Evolutionary conservation across 2,797 vertebrate genomes (phyloP), one percentile per base, ranked within the genome.

Genomic region (Leucoraja ocellata): DNA sequence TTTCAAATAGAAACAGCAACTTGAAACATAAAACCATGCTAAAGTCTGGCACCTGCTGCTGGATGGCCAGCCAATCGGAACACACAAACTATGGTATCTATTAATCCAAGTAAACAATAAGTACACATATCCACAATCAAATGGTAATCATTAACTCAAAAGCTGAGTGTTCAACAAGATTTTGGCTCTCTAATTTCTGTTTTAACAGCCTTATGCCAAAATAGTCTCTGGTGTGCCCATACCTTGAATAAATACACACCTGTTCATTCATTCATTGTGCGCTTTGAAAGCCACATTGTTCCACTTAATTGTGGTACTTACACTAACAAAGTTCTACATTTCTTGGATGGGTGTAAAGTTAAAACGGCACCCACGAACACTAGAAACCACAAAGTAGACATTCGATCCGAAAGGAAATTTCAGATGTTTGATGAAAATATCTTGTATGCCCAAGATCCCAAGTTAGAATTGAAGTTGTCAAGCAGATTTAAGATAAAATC

Each of bases 401-500:
- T 91, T 91, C 68, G 74, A 54, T 54, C 36, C 23, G 16, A 74
- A 91, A 32, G 8, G 65, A 91, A 91, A 46, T 54, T 91, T 10
- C 90, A 71, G 68, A 73, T 39, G 90, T 74, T 91, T 91, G 65
- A 91, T 91, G 36, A 91, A 73, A 73, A 25, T 65, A 73, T 91
- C 90, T 91, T 39, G n/a, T 65, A 32, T 68, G 65, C 61, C 63
- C 32, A 16, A 88, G 13, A 65, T 88, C 25, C 1, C 36, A 88
- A 65, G 81, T 61, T 61, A 36, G 84, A 68, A 88, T 88, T 36
- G 68, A 88, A 68, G 65, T 91, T 93, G 93, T 93, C 91, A 63
- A 5, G 86, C 93, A 83, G 93, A 39, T 10, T 94, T 61, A 94
- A 94, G 14, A 93, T 91, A 94, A 78, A 94, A 94, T 94, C 93